Evolutionary conservation across 2,888 invertebrate species (phyloP), one percentile per base, ranked within the genome.

Genomic region (Andrena marginata): DNA sequence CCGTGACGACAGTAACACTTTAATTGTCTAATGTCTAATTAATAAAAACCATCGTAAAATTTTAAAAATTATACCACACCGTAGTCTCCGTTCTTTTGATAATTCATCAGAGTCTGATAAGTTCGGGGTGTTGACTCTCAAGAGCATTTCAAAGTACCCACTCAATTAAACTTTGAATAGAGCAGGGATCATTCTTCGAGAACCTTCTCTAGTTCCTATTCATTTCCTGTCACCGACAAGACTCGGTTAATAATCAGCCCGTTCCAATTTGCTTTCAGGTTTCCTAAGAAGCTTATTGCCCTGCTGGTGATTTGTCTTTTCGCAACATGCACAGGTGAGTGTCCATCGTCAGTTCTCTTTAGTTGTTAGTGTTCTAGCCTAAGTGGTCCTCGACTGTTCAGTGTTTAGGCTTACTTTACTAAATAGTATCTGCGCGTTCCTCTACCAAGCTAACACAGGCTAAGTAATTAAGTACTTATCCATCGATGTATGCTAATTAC

Each of bases 261-360:
- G 8, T 60, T 78, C 73, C 73, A 85, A 56, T 89, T 73, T 90
- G 85, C 73, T 89, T 87, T 54, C 92, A 92, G 92, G 86, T 89
- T 89, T 68, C 80, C 87, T 64, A 80, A 87, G 81, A 86, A 87
- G 80, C 79, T 89, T 59, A 75, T 75, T n/a, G 78, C 71, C 62
- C 80, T 92, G 65, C 81, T 91, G 78, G 88, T 84, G 67, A 87
- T 91, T 84, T 91, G 90, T 89, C 88, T 92, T 79, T 64, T 89
- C 83, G 86, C 86, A 81, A 89, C 90, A 72, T 87, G 87, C 80
- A 89, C 87, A 26, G 92, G 92, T 92, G 85, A 92, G 92, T 91
- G 59, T 68, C 48, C 54, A 79, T 20, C 31, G 0, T 23, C 10
- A 54, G 49, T 42, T 56, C 23, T 31, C 35, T 10, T 70, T 67